Evolutionary conservation across 2,113 vertebrate genomes (phyloP), one percentile per base, ranked within the genome.

Genomic region (Rhodinocichla rosea): DNA sequence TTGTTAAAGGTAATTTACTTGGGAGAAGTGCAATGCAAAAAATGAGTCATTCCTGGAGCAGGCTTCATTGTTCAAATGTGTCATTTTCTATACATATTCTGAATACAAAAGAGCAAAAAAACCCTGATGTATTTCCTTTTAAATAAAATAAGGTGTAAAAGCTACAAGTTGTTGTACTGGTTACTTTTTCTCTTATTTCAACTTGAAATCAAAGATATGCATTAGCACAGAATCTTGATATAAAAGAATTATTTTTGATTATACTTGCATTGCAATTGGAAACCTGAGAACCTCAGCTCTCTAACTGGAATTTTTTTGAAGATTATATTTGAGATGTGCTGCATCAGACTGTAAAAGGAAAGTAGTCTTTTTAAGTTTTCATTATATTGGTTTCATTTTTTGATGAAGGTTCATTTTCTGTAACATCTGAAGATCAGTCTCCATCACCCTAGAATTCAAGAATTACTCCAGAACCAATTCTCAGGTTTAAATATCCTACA

Each of bases 1-100:
- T 42, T 77, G 52, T 88, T 96, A 92, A 94, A 80, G 40, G 63
- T 65, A 91, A 88, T 95, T 92, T 95, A 80, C 68, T 44, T 78
- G n/a, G 17, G 42, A 92, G 37, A 86, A 62, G 17, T 60, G 39
- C 27, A 63, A 39, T 62, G 44, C 20, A 52, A 81, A 74, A 80
- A 64, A 23, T n/a, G 23, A 78, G 4, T 70, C 9, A 75, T 63
- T 87, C 52, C 42, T 70, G 23, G 37, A 86, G 45, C 35, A 92
- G 37, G 16, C 1, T 53, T 22, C 6, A 42, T 56, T 86, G 21
- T 92, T 77, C 56, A 92, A 27, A 40, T 59, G 4, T 55, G 16
- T 17, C 1, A 73, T 82, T 87, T 94, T 57, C 47, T 74, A 33
- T 76, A 68, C 37, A 3, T 33, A 75, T 93, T 96, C 60, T 65